Conservation (phyloP, 2,888 invertebrate species). For the Pseudococcus jackbeardsleyi region DNA sequence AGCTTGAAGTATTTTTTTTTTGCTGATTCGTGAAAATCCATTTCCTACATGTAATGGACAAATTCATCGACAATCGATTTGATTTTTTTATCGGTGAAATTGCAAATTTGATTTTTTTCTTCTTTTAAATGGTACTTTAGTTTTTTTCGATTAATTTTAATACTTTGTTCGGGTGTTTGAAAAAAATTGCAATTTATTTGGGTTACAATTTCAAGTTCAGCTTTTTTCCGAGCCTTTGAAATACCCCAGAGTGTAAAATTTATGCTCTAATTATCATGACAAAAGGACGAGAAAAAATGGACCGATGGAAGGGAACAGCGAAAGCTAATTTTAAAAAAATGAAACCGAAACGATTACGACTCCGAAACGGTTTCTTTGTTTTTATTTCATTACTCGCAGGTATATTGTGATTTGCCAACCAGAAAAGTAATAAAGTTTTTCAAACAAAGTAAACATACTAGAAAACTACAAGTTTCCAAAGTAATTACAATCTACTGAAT, state of each 20-base stretch:
- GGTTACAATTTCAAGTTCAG: no score
- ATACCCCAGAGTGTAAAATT: no score
- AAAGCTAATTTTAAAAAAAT: slow-evolving; percentile 11
- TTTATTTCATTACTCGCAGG: slow-evolving; percentile 18
- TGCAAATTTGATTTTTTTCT: no score
- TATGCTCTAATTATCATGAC: neutral
- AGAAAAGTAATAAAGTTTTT: slow-evolving; percentile 36
- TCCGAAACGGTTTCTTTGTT: neutral
- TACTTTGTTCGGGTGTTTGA: no score
- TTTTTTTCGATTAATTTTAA: no score
- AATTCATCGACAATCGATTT: no score
- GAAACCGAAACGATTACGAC: neutral
- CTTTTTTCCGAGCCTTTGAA: no score
- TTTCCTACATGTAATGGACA: no score
- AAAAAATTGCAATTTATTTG: no score
- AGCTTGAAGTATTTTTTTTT: neutral
- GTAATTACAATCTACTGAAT: slow-evolving; percentile 16
- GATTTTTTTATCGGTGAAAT: no score
- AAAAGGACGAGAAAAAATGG: neutral
- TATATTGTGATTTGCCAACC: slow-evolving; percentile 14
- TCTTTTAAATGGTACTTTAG: no score
- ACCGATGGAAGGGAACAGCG: neutral
- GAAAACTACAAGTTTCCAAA: slow-evolving; percentile 12
- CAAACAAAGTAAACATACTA: slow-evolving; percentile 28
- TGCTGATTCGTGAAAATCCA: neutral